Evolutionary conservation across 1,140 invertebrate genomes (phyloP).

Genomic region (Aphidius ervi): DNA sequence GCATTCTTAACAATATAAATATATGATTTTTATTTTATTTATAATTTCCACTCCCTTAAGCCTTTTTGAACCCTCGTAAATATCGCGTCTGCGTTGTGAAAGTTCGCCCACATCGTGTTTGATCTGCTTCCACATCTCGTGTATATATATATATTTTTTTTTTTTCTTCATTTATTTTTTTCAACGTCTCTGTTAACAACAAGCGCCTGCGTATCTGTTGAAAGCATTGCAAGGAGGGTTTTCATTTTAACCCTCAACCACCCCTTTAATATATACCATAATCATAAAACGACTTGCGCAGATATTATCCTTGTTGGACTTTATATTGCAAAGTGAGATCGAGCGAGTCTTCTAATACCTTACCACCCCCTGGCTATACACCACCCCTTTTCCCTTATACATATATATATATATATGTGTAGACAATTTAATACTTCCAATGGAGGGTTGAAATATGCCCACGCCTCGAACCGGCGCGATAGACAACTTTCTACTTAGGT

Average conservation of each 20-base stretch:
- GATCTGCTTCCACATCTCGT: neutral
- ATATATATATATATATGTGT: neutral
- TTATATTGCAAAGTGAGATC: no score
- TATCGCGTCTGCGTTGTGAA: slow-evolving; percentile 21
- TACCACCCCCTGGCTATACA: neutral
- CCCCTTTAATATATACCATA: no score
- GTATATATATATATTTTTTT: no score
- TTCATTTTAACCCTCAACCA: no score
- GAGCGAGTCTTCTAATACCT: no score
- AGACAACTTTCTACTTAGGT: slow-evolving; percentile 26
- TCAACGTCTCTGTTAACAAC: no score
- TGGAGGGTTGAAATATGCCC: slow-evolving; percentile 9
- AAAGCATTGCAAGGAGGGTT: no score
- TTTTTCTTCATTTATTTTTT: no score
- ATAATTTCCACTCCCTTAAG: neutral
- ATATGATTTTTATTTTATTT: neutral
- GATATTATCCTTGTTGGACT: no score
- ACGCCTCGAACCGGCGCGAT: slow-evolving; percentile 19
- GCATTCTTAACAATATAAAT: slow-evolving; percentile 2
- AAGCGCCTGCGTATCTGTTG: no score
- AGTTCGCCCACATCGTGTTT: slow-evolving; percentile 1
- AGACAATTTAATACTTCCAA: neutral
- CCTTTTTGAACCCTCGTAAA: neutral
- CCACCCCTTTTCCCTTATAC: neutral
- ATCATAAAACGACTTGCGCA: no score